A percentile compares a stretch with the other conserved stretches of the same genome.
phyloP scores from a whole-genome alignment of 1,140 invertebrate genomes.

The Mylabris phalerata region DNA sequence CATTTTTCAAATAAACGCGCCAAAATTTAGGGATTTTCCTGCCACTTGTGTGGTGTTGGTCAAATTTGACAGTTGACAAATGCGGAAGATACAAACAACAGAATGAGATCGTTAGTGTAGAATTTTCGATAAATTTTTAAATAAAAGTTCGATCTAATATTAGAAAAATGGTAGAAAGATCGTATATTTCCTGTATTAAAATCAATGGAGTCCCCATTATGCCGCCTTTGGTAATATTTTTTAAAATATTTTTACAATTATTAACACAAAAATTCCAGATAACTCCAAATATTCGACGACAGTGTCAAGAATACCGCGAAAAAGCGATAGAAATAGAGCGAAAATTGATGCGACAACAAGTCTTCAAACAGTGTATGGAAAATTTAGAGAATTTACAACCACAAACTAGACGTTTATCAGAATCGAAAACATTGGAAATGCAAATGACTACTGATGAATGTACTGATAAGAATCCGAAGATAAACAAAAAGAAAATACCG shows the following conservation, averaged over 20 bases:
- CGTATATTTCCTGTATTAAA: constrained; percentile 51
- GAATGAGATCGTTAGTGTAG: too few relatives aligned
- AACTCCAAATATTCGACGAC: constrained; percentile 29
- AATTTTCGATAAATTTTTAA: too few relatives aligned
- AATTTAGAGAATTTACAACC: constrained; percentile 24
- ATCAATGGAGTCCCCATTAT: constrained; percentile 55
- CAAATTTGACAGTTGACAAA: too few relatives aligned
- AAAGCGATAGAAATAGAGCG: constrained; percentile 36
- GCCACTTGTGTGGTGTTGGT: too few relatives aligned
- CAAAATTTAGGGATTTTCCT: too few relatives aligned
- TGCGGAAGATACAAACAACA: too few relatives aligned
- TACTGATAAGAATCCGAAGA: constrained; percentile 8
- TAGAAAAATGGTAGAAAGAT: constrained; percentile 1
- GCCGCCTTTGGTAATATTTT: constrained; percentile 52
- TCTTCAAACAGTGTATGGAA: constrained; percentile 22
- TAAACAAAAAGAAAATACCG: constrained; percentile 6
- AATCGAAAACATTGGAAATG: constrained; percentile 3
- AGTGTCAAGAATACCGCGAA: constrained; percentile 37
- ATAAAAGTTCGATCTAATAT: background rate
- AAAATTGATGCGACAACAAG: constrained; percentile 2
- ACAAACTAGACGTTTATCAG: constrained; percentile 11
- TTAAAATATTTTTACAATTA: background rate
- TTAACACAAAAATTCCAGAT: constrained; percentile 22
- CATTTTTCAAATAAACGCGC: too few relatives aligned
- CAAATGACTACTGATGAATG: background rate